Base-by-base conservation (phyloP, 2,113 vertebrate species). In the Elephantulus edwardii region DNA sequence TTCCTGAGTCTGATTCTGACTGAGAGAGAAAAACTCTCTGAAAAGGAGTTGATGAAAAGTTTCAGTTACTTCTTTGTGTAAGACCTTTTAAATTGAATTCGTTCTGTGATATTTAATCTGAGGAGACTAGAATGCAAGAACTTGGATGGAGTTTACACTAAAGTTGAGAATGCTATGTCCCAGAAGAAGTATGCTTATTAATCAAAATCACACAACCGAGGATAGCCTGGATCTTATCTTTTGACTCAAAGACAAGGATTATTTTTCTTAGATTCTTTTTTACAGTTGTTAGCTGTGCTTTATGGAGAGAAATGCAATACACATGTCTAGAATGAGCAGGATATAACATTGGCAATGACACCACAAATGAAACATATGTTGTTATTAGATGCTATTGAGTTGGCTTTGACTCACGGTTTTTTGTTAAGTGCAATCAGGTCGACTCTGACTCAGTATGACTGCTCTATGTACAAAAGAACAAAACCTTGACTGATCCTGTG, bases 191-290 rank as follows among this genome's bases (percentile, higher is more conserved):
- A 78, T 56, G 30, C 46, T 71, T 56, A 40, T 64, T 50, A 52
- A 66, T 88, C 76, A 62, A 48, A 72, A 76, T 68, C 50, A 33
- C 46, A 54, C 33, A 82, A 60, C 48, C 42, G 48, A 82, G 19
- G 58, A 56, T 46, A 70, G 30, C n/a, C 40, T 83, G 19, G 13
- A n/a, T n/a, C n/a, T n/a, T n/a, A n/a, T 68, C 33, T 91, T 11
- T 16, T 35, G 76, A 91, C 82, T 71, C 4, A 48, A 20, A 91
- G 24, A n/a, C 46, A 50, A 33, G 64, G 19, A 20, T 46, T 12
- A 75, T 33, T 79, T 82, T 71, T 75, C 77, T 75, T 74, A 74
- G 75, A 44, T 92, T 38, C 80, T 42, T 54, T 94, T 90, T 79
- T 40, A 35, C 6, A 13, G 22, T 48, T 33, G 5, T 64, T 78